Base-by-base conservation (phyloP, 1,140 invertebrate genomes). In the Lordiphosa clarofinis region DNA sequence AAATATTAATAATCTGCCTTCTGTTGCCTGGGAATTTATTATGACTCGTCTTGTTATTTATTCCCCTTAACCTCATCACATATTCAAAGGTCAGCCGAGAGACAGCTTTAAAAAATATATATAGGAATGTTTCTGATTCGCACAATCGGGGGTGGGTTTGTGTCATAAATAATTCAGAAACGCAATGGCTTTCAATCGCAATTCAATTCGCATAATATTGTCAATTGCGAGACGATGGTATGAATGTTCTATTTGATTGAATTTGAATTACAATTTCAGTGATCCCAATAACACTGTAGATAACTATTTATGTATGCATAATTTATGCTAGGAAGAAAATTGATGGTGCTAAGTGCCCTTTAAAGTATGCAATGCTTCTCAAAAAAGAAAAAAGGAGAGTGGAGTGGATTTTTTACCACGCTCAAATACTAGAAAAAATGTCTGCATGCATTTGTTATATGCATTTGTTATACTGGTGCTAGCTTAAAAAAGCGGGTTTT, bases 1-100 rank as follows among this genome's bases (percentile, higher is more conserved):
- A 81, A 81, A 81, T 81, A 84, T 81, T 81, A 82, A 81, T 81
- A 82, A 82, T 82, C 65, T 56, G 47, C 49, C 43, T 37, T 52
- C 64, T 44, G 13, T 46, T 60, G 50, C 43, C 39, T 37, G 8
- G 39, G 50, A 69, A 69, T 70, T 61, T 69, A 70, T 74, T 62
- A 58, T 74, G 42, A 42, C 42, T 40, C 56, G 10, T 39, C 40
- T 40, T 48, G n/a, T 67, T 66, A 71, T 75, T 81, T 71, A 82
- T 82, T 60, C 66, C 49, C 4, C 63, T 56, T 56, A 31, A 62
- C 56, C 56, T 70, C 65, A 75, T 70, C 71, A 56, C 40, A 24
- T 21, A 62, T 42, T 50, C 60, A 40, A 44, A 37, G 54, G 60
- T 70, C 65, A 60, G 12, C 12, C 37, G 40, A 11, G 21, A 7